Evolutionary conservation across 2,888 invertebrate genomes (phyloP).

Genomic region (Lysandra bellargus): DNA sequence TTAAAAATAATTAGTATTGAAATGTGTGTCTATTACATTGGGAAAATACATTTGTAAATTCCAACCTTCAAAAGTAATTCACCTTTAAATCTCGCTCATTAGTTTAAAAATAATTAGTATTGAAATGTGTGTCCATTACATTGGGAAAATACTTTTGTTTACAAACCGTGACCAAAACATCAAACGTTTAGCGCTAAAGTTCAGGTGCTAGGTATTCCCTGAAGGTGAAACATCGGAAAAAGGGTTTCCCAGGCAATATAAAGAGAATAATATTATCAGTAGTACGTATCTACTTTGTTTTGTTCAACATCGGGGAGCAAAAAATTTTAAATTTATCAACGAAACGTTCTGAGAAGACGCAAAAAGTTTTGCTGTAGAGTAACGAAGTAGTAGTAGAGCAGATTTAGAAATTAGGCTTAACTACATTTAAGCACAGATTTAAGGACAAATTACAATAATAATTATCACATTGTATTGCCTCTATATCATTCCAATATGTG

Average conservation of each 20-base stretch:
- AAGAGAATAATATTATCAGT: not conserved
- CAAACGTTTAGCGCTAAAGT: not conserved
- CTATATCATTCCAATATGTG: no score
- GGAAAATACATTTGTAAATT: not conserved
- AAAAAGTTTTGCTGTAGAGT: not conserved
- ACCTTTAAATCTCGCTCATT: not conserved
- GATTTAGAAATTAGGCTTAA: not conserved
- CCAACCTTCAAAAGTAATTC: not conserved
- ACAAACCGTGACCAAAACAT: not conserved
- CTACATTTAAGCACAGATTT: not conserved
- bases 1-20: not conserved
- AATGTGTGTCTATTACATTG: not conserved
- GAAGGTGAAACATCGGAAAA: not conserved
- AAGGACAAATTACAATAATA: no score
- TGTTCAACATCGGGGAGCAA: not conserved
- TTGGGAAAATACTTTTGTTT: not conserved
- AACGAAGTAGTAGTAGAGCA: not conserved
- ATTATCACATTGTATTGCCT: no score
- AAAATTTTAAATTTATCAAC: not conserved
- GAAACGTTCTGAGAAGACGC: not conserved
- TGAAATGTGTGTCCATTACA: not conserved
- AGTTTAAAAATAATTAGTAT: not conserved
- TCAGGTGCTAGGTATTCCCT: slow-evolving; percentile 13
- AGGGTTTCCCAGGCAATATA: not conserved
- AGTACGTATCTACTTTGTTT: not conserved